Evolutionary conservation across 2,113 vertebrate species (phyloP).

Genomic region (Mesocricetus auratus): DNA sequence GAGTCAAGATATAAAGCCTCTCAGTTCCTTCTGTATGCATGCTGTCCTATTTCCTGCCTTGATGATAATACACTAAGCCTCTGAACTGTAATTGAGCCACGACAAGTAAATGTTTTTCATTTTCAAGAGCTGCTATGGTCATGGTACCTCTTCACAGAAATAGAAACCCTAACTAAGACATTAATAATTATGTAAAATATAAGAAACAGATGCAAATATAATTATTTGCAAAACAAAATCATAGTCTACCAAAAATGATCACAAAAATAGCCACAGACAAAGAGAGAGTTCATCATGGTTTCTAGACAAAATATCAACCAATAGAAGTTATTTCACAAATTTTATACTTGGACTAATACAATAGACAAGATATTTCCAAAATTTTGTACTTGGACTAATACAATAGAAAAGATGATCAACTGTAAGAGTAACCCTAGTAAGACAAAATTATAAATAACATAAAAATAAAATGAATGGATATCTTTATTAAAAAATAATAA

Average conservation of each 20-base stretch:
- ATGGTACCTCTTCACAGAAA: neutral
- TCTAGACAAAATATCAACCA: constrained; percentile 39
- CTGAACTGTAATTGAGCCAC: neutral
- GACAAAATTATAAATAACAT: constrained; percentile 14
- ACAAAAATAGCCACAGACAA: neutral
- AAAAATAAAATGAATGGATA: constrained; percentile 14
- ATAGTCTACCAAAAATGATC: neutral
- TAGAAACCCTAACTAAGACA: neutral
- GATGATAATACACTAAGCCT: neutral
- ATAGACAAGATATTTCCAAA: constrained; percentile 7
- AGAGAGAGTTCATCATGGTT: neutral
- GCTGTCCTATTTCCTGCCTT: neutral
- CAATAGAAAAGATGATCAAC: neutral
- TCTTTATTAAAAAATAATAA: neutral
- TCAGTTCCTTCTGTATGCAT: neutral
- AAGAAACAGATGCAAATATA: neutral
- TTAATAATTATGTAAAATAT: neutral
- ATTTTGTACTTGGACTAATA: neutral
- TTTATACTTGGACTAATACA: neutral
- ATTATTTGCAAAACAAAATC: neutral
- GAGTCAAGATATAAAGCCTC: neutral
- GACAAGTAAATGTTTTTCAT: neutral
- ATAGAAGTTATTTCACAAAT: neutral
- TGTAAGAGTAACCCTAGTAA: neutral
- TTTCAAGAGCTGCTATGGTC: neutral